Conservation (phyloP, 2,888 invertebrate genomes). For the Plebejus melissa region DNA sequence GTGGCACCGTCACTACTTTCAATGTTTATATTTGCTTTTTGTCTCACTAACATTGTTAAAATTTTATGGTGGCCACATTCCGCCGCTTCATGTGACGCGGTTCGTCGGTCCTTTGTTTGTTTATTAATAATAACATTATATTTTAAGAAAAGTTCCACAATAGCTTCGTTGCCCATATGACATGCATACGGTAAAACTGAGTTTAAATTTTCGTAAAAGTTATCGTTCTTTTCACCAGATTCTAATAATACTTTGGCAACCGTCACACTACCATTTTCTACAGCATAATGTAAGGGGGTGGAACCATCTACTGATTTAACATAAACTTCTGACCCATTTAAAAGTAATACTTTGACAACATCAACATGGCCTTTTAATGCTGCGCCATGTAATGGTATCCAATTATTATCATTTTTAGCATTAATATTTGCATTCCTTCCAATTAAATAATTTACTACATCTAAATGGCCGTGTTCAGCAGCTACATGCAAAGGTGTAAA, state of each 20-base stretch:
- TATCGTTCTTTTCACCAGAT: not conserved
- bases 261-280: not conserved
- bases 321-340: slow-evolving; percentile 7
- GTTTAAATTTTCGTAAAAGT: not conserved
- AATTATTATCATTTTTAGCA: slow-evolving; percentile 20
- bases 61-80: not conserved
- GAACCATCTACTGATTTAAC: slow-evolving; percentile 17
- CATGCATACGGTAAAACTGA: not conserved
- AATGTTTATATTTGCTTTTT: not conserved
- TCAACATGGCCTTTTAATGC: not conserved
- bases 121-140: slow-evolving; percentile 1
- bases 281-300: slow-evolving; percentile 18
- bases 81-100: slow-evolving; percentile 7
- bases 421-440: slow-evolving; percentile 8
- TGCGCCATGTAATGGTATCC: slow-evolving; percentile 25
- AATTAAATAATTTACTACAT: slow-evolving; percentile 17
- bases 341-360: slow-evolving; percentile 4
- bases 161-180: not conserved
- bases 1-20: not conserved
- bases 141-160: slow-evolving; percentile 1
- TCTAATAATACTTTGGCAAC: not conserved
- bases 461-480: slow-evolving; percentile 23
- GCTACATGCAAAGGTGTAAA: slow-evolving; percentile 25
- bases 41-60: not conserved
- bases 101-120: not conserved